Base-by-base conservation (phyloP, 2,113 vertebrate species). In the Strix uralensis region DNA sequence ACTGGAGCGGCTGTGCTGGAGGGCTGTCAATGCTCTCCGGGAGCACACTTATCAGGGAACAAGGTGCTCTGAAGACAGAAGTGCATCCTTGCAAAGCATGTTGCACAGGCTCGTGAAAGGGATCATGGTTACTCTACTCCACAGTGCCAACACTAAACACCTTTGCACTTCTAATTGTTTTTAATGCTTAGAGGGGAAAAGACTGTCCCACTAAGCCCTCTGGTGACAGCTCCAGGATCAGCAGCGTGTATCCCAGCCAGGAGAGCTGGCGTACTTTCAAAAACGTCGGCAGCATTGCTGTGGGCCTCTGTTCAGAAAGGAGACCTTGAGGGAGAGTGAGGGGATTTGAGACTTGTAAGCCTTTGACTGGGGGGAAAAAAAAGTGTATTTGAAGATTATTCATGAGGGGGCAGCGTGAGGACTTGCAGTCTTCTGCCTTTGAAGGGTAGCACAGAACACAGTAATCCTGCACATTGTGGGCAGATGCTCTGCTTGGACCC, bases 181-280 rank as follows among this genome's bases (percentile, higher is more conserved):
- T 85, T 47, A 91, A 70, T 1, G 32, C 67, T 88, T 52, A 59
- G 44, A 90, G 73, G 63, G 52, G 69, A 77, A 81, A 84, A 81
- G 81, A 18, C 71, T 82, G 67, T 94, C 67, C 71, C 81, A 83
- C 91, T 86, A 94, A 97, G 96, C 95, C 96, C 96, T 92, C 97
- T 97, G 96, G 92, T 96, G 96, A 95, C 96, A 96, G 85, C 92
- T 94, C 59, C 3, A 2, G 96, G 97, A 97, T 79, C 91, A 91
- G 87, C 97, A 97, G 81, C 2, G 66, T 20, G 49, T 27, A 54
- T 30, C 18, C 11, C 51, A 80, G 94, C 74, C 85, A 80, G 90
- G 44, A 90, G 62, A 46, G 62, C 92, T 88, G 85, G 58, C 40
- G 0, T 4, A 11, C 62, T 61, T 61, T 86, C 81, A 86, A 81